Base-by-base conservation (phyloP, 1,140 invertebrate species). In the Drosophila kepulauana region DNA sequence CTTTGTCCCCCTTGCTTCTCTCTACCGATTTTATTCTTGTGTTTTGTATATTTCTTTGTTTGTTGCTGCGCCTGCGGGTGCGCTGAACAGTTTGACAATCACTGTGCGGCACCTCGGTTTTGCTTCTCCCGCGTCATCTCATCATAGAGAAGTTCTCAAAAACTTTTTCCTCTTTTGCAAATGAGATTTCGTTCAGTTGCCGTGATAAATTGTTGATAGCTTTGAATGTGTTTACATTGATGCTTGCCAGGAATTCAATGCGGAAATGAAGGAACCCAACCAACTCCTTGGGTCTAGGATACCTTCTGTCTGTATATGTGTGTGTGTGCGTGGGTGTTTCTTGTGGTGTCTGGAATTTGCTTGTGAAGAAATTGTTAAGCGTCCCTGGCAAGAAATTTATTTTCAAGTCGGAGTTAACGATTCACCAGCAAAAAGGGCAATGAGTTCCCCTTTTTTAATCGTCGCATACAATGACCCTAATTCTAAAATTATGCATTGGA, bases 201-300 rank as follows among this genome's bases (percentile, higher is more conserved):
- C 72, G 84, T 87, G 85, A 87, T 87, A 87, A 89, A 87, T 87
- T 84, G 85, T 87, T 87, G 85, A 87, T 87, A 87, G 85, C 77
- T 78, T 61, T 78, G 76, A 79, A 76, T 87, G 79, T 79, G 76
- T 81, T 87, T 72, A 82, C 82, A 86, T 71, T 84, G 82, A 71
- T 71, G 76, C 57, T 41, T 52, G 69, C 68, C 25, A 59, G 74
- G 68, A 76, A 76, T 76, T 68, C 46, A 61, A 25, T 52, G 43
- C 57, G 65, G 65, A 74, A 74, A 74, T 74, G 38, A 68, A 62
- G 41, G 48, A 45, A 61, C 49, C 45, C 13, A 33, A 54, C 15
- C 43, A 16, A 35, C 38, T 59, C 16, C 10, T 49, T 41, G 41
- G 20, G 61, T 61, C 45, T 49, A 49, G 33, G 28, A 35, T 25